Conservation (phyloP, 2,888 invertebrate genomes). For the Dendrolimus houi region DNA sequence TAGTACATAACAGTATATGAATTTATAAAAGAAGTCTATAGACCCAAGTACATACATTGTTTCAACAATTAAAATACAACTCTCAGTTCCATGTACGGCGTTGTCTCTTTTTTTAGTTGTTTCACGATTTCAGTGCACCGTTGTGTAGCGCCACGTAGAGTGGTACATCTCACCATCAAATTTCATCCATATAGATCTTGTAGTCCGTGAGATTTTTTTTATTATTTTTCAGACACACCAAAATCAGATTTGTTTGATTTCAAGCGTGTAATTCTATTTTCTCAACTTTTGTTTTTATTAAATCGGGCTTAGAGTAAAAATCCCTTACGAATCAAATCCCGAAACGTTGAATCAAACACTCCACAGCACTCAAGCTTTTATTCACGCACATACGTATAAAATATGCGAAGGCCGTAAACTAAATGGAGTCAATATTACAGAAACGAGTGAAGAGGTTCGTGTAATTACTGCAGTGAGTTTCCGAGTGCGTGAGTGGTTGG, state of each 20-base stretch:
- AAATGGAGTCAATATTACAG: background rate
- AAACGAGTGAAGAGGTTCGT: background rate
- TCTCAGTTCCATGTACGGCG: no score
- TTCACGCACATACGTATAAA: background rate
- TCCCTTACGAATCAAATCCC: background rate
- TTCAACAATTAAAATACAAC: no score
- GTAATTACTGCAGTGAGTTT: background rate
- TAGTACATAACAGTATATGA: no score
- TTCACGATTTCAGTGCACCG: no score
- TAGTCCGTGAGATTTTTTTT: no score
- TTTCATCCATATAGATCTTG: no score
- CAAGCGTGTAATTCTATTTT: background rate
- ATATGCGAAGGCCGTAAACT: background rate
- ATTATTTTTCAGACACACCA: no score
- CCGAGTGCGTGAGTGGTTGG: background rate
- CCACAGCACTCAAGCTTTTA: background rate
- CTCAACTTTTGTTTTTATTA: background rate
- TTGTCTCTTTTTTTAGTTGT: no score
- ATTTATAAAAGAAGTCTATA: no score
- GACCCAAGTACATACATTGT: no score
- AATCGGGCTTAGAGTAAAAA: background rate
- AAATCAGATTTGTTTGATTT: background rate
- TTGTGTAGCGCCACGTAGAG: no score
- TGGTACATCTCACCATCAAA: no score
- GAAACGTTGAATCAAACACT: background rate